Evolutionary conservation across 2,113 vertebrate genomes (phyloP).

Genomic region (Perognathus longimembris): DNA sequence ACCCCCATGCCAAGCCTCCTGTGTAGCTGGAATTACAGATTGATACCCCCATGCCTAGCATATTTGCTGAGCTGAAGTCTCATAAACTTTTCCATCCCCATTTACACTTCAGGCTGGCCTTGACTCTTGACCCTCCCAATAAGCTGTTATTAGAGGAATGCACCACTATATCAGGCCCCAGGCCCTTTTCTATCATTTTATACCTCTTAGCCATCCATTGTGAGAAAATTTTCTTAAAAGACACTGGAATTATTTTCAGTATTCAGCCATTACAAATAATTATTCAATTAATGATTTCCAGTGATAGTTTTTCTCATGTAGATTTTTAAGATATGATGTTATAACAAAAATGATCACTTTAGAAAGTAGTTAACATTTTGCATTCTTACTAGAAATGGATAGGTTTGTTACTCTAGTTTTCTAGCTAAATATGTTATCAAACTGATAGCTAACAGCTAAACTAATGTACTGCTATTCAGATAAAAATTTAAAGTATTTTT

Average conservation of each 20-base stretch:
- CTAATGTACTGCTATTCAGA: not conserved
- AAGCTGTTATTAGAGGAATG: too few relatives aligned
- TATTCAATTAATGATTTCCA: not conserved
- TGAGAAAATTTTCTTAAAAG: not conserved
- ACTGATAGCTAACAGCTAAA: not conserved
- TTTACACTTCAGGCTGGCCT: too few relatives aligned
- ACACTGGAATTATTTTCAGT: not conserved
- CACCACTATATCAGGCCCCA: too few relatives aligned
- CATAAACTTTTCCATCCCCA: too few relatives aligned
- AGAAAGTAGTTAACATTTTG: not conserved
- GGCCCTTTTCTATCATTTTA: not conserved
- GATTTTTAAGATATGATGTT: not conserved
- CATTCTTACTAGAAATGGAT: not conserved
- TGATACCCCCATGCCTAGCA: too few relatives aligned
- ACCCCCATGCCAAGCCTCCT: too few relatives aligned
- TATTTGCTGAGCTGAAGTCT: too few relatives aligned
- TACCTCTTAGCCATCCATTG: not conserved
- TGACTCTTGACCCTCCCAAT: too few relatives aligned
- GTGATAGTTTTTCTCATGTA: not conserved
- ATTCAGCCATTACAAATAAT: not conserved
- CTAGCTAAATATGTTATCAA: not conserved
- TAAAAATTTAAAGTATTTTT: not conserved
- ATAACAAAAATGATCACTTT: not conserved
- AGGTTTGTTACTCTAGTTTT: not conserved
- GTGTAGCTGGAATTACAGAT: too few relatives aligned